A percentile compares a stretch with the other conserved stretches of the same genome.
Conservation (phyloP, 2,113 vertebrate genomes). For the Ivindomyrus marchei region DNA sequence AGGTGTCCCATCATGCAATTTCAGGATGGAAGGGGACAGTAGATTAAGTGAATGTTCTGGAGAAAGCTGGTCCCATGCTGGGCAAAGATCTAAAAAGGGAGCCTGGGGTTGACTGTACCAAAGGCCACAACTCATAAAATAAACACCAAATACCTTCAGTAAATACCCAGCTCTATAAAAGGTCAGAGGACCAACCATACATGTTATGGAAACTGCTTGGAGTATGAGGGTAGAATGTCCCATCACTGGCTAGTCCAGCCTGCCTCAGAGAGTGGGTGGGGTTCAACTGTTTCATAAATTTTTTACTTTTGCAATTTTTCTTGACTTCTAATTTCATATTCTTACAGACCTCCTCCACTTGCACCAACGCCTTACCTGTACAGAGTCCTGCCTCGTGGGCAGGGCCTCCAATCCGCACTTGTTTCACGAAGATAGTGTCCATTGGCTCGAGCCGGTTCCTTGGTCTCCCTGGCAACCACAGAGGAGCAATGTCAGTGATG, state of each 20-base stretch:
- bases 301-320: background rate
- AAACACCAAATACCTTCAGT: background rate
- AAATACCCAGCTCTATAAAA: background rate
- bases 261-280: background rate
- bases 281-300: background rate
- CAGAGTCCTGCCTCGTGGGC: slow-evolving; percentile 86
- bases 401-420: slow-evolving; percentile 90
- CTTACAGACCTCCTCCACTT: background rate
- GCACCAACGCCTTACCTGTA: slow-evolving; percentile 69
- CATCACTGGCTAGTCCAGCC: background rate
- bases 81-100: background rate
- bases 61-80: background rate
- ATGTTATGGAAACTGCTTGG: background rate
- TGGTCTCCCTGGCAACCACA: slow-evolving; percentile 68
- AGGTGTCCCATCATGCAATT: background rate
- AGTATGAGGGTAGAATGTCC: background rate
- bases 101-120: background rate
- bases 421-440: slow-evolving; percentile 98
- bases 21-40: background rate
- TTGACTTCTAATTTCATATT: background rate
- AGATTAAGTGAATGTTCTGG: background rate
- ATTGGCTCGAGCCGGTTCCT: slow-evolving; percentile 86
- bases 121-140: background rate
- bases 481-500: slow-evolving; percentile 13
- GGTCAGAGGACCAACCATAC: background rate